Evolutionary conservation across 2,888 invertebrate genomes (phyloP), one percentile per base, ranked within the genome.

Genomic region (Rhaphigaster nebulosa): DNA sequence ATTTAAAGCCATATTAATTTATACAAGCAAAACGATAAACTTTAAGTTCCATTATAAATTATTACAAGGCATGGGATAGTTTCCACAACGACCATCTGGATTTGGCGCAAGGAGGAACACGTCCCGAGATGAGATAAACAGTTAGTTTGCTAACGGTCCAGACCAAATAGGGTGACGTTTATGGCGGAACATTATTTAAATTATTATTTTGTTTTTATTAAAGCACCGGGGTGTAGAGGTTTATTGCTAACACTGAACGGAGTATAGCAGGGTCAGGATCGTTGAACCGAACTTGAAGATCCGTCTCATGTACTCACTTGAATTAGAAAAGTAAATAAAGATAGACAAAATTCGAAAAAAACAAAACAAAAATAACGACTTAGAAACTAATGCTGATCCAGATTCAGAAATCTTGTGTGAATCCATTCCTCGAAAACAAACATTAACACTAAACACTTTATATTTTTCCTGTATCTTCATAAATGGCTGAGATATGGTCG

Each of bases 61-160:
- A 60, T 60, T 60, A 60, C 26, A n/a, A n/a, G 5, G n/a, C n/a
- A 0, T n/a, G 10, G 12, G 10, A 2, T n/a, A 8, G 26, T 26
- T 60, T 60, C n/a, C 60, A 60, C n/a, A 60, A 6, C 70, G 38
- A 76, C 34, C 70, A 76, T 76, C 70, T 76, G 70, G 70, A 20
- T 76, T 76, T 76, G 70, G 70, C 70, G 8, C 10, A 18, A 60
- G 60, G 15, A 65, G 34, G 70, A 70, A 76, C 70, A 76, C 20
- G 70, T 5, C 26, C 20, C 8, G 34, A 1, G 70, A 76, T 1
- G 38, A 34, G 34, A 76, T 23, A 20, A 76, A 76, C 70, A 38
- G 70, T 38, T 38, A 76, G 34, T 18, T 8, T 10, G 23, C 34
- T 76, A 76, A 76, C 70, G 70, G 70, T 76, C 0, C 34, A 12